A percentile compares a stretch with the other conserved stretches of the same genome.
Evolutionary conservation across 2,888 invertebrate species (phyloP).

Genomic region (Orchesella flavescens): DNA sequence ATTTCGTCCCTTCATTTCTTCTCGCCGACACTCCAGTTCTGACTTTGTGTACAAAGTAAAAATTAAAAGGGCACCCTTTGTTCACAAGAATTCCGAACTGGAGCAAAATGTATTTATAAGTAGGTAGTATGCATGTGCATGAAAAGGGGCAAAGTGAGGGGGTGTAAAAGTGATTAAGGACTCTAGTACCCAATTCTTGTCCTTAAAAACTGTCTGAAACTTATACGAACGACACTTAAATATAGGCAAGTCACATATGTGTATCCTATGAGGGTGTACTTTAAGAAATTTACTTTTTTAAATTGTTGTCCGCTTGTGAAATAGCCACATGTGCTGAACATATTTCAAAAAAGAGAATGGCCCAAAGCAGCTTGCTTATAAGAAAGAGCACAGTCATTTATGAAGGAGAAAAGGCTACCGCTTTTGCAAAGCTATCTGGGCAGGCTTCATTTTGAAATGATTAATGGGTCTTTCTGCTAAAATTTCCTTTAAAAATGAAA

Average conservation of each 20-base stretch:
- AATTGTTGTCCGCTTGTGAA: not conserved
- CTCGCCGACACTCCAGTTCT: not conserved
- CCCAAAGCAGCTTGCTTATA: not conserved
- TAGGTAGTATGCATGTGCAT: not conserved
- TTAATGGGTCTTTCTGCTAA: slow-evolving; percentile 65
- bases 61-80: slow-evolving; percentile 6
- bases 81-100: not conserved
- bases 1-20: slow-evolving; percentile 41
- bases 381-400: not conserved
- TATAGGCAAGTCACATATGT: no score
- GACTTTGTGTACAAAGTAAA: not conserved
- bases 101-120: not conserved
- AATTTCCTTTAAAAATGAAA: slow-evolving; percentile 17
- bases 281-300: slow-evolving; percentile 3
- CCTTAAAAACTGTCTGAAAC: not conserved
- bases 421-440: slow-evolving; percentile 13
- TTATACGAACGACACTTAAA: no score
- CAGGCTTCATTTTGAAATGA: slow-evolving; percentile 60
- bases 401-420: slow-evolving; percentile 1
- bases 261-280: not conserved
- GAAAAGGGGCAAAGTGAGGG: slow-evolving; percentile 14
- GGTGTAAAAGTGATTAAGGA: slow-evolving; percentile 46
- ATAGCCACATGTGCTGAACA: slow-evolving; percentile 27
- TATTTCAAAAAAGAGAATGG: not conserved
- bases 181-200: not conserved